Conservation (phyloP, 2,113 vertebrate genomes). For the Eptatretus burgeri region DNA sequence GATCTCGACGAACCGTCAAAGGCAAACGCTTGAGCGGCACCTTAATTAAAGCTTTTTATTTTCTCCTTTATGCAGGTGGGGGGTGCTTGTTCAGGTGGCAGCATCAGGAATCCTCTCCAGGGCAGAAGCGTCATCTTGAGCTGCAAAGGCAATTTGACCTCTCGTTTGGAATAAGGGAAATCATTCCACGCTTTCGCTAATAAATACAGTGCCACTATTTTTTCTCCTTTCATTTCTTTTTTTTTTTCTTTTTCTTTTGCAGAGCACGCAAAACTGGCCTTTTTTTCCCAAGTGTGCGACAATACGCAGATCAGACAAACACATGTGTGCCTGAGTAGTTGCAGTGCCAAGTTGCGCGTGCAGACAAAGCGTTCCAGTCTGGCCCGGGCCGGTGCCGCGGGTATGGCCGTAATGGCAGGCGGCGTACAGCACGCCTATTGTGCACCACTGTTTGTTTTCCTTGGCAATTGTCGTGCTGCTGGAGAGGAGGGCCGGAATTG, state of each 20-base stretch:
- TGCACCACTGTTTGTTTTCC: not conserved
- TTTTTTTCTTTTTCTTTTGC: not conserved
- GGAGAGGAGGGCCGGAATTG: slow-evolving; percentile 6
- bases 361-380: slow-evolving; percentile 6
- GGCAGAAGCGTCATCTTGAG: no score
- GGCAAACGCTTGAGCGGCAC: no score
- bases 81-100: no score
- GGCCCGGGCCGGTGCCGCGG: not conserved
- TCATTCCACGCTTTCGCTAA: no score
- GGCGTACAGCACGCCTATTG: slow-evolving; percentile 5
- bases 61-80: no score
- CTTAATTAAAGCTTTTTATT: no score
- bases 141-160: no score
- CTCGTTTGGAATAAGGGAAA: no score
- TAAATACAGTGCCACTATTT: no score
- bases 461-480: slow-evolving; percentile 6
- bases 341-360: slow-evolving; percentile 1
- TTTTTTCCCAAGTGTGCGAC: slow-evolving; percentile 2
- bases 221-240: no score
- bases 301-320: slow-evolving; percentile 5
- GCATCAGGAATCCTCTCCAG: no score
- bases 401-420: slow-evolving; percentile 3
- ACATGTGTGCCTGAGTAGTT: slow-evolving; percentile 4
- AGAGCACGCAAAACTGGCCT: slow-evolving; percentile 1
- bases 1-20: no score